Evolutionary conservation across 2,888 invertebrate species (phyloP).

Genomic region (Melolontha melolontha): DNA sequence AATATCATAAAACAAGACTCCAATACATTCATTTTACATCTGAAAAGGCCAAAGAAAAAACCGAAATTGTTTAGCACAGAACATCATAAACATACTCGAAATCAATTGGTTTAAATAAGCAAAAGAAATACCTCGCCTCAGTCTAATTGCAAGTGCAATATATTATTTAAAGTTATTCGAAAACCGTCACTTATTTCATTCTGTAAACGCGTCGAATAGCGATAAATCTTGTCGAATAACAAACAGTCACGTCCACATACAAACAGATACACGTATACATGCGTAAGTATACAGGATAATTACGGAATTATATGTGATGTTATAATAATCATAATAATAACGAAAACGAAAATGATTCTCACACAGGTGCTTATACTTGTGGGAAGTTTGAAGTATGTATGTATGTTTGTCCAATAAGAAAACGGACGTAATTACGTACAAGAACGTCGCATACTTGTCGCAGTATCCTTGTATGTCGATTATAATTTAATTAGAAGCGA

Average conservation of each 20-base stretch:
- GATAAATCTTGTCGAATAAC: conserved; percentile 41
- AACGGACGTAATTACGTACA: conserved; percentile 30
- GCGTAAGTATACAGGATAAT: conserved; percentile 33
- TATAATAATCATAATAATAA: conserved; percentile 37
- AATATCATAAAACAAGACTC: no score
- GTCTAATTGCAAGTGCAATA: conserved; percentile 2
- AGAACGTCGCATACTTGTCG: conserved; percentile 31
- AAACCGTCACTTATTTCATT: conserved; percentile 35
- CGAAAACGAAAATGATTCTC: no score
- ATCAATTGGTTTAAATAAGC: no score
- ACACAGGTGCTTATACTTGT: conserved; percentile 35
- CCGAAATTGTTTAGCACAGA: no score
- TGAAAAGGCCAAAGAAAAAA: no score
- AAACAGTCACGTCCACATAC: conserved; percentile 39
- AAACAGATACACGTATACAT: no score
- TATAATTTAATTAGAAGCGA: conserved; percentile 30
- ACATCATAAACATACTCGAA: no score
- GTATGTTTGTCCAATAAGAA: conserved; percentile 20
- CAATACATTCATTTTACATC: no score
- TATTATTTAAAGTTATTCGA: conserved; percentile 35
- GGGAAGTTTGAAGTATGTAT: conserved; percentile 39
- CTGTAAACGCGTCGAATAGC: conserved; percentile 32
- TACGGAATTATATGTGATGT: conserved; percentile 43
- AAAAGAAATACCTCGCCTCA: no score
- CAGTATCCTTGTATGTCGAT: conserved; percentile 36